phyloP scores from a whole-genome alignment of 2,797 vertebrate genomes.

The Carapus acus region DNA sequence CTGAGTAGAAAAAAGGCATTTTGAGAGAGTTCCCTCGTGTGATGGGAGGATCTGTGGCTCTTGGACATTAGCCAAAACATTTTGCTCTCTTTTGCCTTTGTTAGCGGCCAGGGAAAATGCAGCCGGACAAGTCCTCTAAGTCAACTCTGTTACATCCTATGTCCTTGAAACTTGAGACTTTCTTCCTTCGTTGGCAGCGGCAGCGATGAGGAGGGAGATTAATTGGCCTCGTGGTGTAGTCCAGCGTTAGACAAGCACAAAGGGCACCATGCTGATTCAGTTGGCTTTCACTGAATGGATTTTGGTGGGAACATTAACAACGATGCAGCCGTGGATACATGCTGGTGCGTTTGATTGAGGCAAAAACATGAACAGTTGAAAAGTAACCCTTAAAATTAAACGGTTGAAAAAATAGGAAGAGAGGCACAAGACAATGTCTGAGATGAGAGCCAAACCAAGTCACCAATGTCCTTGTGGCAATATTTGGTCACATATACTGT shows the following conservation, averaged over 20 bases:
- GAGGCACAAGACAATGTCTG: no score
- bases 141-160: conserved; percentile 32
- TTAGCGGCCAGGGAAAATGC: conserved; percentile 39
- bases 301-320: not conserved
- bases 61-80: conserved; percentile 24
- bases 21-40: conserved; percentile 14
- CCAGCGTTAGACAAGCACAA: conserved; percentile 9
- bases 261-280: not conserved
- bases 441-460: no score
- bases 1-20: conserved; percentile 34
- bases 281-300: not conserved
- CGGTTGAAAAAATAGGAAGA: no score
- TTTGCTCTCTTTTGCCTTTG: conserved; percentile 36
- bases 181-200: conserved; percentile 16
- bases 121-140: conserved; percentile 27
- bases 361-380: no score
- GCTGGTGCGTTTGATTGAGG: no score
- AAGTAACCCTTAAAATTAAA: no score
- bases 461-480: no score
- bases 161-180: conserved; percentile 42
- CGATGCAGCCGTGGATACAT: no score
- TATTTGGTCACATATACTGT: no score
- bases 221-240: conserved; percentile 25
- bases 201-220: conserved; percentile 32
- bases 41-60: conserved; percentile 18